A percentile compares a stretch with the other conserved stretches of the same genome.
Conservation (phyloP, 2,797 vertebrate species). For the Pygocentrus nattereri region DNA sequence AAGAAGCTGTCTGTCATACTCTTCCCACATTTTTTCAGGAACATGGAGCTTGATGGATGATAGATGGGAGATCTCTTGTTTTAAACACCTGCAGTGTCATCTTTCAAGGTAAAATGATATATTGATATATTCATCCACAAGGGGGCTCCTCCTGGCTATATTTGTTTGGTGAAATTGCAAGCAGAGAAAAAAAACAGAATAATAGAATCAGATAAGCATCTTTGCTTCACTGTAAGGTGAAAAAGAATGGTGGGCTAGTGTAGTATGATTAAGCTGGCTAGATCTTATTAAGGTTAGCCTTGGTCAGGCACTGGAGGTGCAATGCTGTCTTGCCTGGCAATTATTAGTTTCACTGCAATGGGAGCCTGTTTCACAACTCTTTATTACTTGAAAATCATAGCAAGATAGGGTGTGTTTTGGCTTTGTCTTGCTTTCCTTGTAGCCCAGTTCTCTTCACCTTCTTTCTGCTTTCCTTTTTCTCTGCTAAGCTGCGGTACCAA, state of each 20-base stretch:
- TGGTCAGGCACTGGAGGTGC: neutral
- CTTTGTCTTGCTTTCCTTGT: neutral
- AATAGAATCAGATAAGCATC: neutral
- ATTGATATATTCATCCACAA: constrained; percentile 2
- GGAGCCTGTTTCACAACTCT: neutral
- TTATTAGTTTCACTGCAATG: neutral
- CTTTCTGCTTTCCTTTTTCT: neutral
- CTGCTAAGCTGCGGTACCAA: neutral
- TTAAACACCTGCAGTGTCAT: neutral
- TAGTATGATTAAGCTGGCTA: neutral
- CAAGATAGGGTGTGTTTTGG: neutral
- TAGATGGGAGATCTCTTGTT: neutral
- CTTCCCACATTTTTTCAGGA: neutral
- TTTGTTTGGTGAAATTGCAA: neutral
- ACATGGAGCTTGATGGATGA: neutral
- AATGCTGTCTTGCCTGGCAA: neutral
- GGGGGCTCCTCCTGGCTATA: constrained; percentile 11
- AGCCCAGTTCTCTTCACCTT: neutral
- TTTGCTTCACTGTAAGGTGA: neutral
- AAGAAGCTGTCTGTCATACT: neutral
- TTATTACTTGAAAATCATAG: neutral
- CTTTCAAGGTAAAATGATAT: neutral
- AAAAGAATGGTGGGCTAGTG: neutral
- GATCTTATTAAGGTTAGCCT: constrained; percentile 3
- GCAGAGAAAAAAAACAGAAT: too few species aligned